Conservation (phyloP, 2,888 invertebrate genomes). For the Noctua janthina region DNA sequence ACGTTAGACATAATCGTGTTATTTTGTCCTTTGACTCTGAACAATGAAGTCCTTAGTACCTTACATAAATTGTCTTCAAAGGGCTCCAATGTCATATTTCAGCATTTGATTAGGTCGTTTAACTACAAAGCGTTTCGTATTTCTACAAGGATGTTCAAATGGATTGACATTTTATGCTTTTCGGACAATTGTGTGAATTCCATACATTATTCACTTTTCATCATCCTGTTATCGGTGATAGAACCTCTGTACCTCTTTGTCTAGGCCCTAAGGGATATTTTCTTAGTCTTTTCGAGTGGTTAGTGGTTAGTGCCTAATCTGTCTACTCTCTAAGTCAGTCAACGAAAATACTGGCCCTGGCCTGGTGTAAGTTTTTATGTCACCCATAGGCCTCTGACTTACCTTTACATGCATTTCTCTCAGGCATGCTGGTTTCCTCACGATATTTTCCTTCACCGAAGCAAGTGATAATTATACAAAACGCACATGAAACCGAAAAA, state of each 20-base stretch:
- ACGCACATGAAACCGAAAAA: background rate
- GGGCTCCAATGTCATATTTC: background rate
- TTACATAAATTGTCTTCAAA: background rate
- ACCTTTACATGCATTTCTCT: background rate
- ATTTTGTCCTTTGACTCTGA: constrained; percentile 5
- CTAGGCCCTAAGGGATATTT: background rate
- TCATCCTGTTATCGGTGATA: background rate
- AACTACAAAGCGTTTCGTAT: background rate
- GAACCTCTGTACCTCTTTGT: background rate
- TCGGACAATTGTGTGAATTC: background rate
- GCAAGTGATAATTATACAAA: no score
- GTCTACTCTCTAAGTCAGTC: no score
- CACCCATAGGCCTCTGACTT: background rate
- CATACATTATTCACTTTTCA: background rate
- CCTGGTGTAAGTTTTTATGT: background rate
- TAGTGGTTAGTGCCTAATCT: no score
- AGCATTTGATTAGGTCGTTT: background rate
- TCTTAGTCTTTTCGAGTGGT: background rate
- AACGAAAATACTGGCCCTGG: no score
- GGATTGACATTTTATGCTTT: background rate
- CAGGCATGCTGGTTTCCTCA: background rate
- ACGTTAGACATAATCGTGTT: constrained; percentile 3
- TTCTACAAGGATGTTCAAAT: background rate
- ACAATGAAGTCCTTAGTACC: background rate
- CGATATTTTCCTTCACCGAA: background rate